phyloP scores from a whole-genome alignment of 2,113 vertebrate species.

The Passer domesticus region DNA sequence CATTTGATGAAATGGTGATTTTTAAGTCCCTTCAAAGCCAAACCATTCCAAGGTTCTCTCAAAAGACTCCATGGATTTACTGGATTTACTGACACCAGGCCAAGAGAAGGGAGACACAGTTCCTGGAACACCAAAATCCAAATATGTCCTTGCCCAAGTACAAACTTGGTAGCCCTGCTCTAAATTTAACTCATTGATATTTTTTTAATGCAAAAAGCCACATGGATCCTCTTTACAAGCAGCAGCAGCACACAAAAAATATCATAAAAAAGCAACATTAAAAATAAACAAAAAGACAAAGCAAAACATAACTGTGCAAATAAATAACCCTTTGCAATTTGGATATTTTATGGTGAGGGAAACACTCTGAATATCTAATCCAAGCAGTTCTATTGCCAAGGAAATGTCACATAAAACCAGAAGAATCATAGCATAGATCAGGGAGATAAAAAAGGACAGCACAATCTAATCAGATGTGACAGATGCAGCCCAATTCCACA shows the following conservation, averaged over 20 bases:
- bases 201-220: neutral
- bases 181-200: neutral
- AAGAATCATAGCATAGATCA: constrained; percentile 51
- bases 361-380: constrained; percentile 37
- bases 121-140: neutral
- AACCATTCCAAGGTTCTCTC: neutral
- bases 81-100: neutral
- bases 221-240: neutral
- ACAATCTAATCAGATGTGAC: constrained; percentile 57
- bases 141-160: neutral
- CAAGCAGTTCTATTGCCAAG: constrained; percentile 36
- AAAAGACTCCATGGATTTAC: neutral
- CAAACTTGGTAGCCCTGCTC: neutral
- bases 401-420: constrained; percentile 56
- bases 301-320: constrained; percentile 27
- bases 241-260: neutral
- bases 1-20: no score
- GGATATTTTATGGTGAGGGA: constrained; percentile 39
- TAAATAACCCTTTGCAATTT: constrained; percentile 54
- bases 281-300: neutral
- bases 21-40: neutral
- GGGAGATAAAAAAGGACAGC: constrained; percentile 61
- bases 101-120: accelerated
- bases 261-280: neutral
- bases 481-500: constrained; percentile 32